A percentile compares a stretch with the other conserved stretches of the same genome.
phyloP scores from a whole-genome alignment of 2,113 vertebrate genomes.

The Epinephelus lanceolatus region DNA sequence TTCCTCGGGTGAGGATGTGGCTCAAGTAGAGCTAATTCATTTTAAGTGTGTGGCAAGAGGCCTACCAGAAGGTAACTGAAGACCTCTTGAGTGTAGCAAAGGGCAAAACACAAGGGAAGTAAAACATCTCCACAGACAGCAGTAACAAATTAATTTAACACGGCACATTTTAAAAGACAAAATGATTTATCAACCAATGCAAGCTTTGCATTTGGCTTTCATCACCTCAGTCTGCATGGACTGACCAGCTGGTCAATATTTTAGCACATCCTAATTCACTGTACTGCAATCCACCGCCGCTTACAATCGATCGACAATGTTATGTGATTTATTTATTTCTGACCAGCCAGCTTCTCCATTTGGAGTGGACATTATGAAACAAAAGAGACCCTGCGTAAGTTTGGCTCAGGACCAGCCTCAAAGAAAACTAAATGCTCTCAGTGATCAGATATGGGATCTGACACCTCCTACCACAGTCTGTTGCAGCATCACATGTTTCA shows the following conservation, averaged over 20 bases:
- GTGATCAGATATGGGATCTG: not conserved
- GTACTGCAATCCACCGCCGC: not conserved
- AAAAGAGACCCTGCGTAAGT: not conserved
- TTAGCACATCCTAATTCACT: not conserved
- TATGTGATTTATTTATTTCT: conserved; percentile 20
- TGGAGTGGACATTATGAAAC: not conserved
- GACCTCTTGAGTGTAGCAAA: not conserved
- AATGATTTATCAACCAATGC: not conserved
- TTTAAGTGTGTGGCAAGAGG: not conserved
- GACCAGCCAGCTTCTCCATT: not conserved
- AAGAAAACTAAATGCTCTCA: not conserved
- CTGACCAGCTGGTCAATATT: conserved; percentile 1
- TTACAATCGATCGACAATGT: not conserved
- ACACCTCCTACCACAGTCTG: not conserved
- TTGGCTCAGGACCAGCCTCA: not conserved
- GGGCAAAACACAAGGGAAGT: not conserved
- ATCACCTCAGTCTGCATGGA: not conserved
- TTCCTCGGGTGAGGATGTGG: not conserved
- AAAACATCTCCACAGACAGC: not conserved
- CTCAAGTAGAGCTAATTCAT: not conserved
- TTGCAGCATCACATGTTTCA: not conserved
- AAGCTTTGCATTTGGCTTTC: not conserved
- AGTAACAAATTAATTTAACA: not conserved
- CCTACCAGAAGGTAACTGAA: not conserved
- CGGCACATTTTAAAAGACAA: not conserved